phyloP scores from a whole-genome alignment of 2,888 invertebrate genomes.

The Dynastes maya region DNA sequence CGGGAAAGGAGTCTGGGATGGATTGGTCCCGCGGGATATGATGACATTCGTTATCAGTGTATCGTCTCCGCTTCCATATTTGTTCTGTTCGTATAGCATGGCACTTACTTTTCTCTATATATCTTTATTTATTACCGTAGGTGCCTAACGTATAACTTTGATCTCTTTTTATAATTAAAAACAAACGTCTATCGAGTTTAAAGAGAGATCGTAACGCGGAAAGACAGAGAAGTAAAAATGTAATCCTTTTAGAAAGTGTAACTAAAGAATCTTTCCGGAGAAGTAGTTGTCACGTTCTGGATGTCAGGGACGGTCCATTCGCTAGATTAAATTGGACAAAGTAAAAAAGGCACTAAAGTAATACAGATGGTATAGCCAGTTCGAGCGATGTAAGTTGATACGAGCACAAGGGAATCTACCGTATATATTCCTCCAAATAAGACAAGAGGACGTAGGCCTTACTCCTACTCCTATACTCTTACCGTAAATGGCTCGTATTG shows the following conservation, averaged over 20 bases:
- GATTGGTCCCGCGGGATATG: slow-evolving; percentile 60
- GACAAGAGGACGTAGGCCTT: no score
- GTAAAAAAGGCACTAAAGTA: slow-evolving; percentile 60
- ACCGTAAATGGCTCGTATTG: not conserved
- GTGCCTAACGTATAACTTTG: slow-evolving; percentile 11
- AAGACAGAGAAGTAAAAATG: slow-evolving; percentile 3
- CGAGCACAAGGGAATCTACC: not conserved
- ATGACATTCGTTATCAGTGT: slow-evolving; percentile 60
- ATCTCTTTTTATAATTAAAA: slow-evolving; percentile 25
- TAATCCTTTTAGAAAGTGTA: slow-evolving; percentile 37
- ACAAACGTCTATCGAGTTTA: slow-evolving; percentile 4
- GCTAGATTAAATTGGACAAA: slow-evolving; percentile 67
- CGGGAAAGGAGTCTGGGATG: slow-evolving; percentile 59
- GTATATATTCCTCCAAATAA: not conserved
- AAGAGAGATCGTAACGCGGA: not conserved
- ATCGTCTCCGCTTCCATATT: slow-evolving; percentile 57
- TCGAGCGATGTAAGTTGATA: slow-evolving; percentile 16
- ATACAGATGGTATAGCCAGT: not conserved
- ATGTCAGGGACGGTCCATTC: slow-evolving; percentile 68
- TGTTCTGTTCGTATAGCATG: slow-evolving; percentile 52
- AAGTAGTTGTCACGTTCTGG: slow-evolving; percentile 66
- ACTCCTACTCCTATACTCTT: not conserved
- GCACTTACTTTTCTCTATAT: slow-evolving; percentile 42
- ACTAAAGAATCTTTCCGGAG: slow-evolving; percentile 63
- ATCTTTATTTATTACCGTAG: slow-evolving; percentile 21